Base-by-base conservation (phyloP, 1,140 invertebrate species). In the Myzus persicae region DNA sequence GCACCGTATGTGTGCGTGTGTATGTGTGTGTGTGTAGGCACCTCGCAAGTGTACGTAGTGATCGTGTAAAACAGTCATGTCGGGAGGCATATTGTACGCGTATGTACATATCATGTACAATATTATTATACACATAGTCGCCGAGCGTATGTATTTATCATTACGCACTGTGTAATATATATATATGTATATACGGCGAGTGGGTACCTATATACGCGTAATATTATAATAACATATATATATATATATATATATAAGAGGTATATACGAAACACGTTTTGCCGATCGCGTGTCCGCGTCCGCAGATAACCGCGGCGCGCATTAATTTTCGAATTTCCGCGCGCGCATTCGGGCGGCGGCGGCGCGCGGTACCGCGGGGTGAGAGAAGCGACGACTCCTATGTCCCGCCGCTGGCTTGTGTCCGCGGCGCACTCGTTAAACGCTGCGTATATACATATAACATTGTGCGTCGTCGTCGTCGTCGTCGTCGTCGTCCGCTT, bases 291-390 rank as follows among this genome's bases (percentile, higher is more conserved):
- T 93, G 91, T 84, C 51, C 46, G 91, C 38, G 48, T 48, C 51
- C 90, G 81, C 24, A 82, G 91, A 93, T 93, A 85, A 93, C 42
- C 46, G 89, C 46, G 89, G 91, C 91, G 67, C 44, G 46, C 91
- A 54, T 93, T 93, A 93, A 93, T 93, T 93, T 93, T 76, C 59
- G 67, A 93, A 93, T 93, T 93, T 90, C 51, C 46, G 91, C 67
- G 76, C 67, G 67, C 85, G 42, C 26, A 48, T 54, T 20, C 46
- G 85, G 44, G 18, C 46, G 46, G 26, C 26, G 40, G 87, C 88
- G 8, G 48, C 48, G 42, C 18, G 36, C 36, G 51, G 38, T 38
- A 5, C 18, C 31, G 31, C 31, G 59, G 85, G 44, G 31, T 36
- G 46, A 31, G 38, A n/a, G 59, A 76, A 76, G 59, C 59, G 59